Conservation (phyloP, 1,140 invertebrate genomes). For the Heliconius hermathena region DNA sequence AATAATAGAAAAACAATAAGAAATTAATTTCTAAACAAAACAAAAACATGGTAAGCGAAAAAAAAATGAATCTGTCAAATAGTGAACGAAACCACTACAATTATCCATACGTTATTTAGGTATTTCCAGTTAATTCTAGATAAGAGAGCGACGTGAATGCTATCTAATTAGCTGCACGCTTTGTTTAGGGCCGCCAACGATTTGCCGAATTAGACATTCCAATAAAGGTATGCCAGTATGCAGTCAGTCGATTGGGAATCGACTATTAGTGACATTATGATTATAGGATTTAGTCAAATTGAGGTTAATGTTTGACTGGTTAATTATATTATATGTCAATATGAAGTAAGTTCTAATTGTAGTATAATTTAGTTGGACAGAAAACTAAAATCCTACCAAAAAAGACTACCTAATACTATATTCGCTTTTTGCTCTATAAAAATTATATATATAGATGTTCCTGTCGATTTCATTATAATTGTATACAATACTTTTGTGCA, state of each 20-base stretch:
- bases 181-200: conserved; percentile 13
- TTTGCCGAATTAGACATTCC: conserved; percentile 20
- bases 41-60: too few relatives aligned
- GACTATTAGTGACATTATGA: conserved; percentile 6
- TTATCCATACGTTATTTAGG: not conserved
- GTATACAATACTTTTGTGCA: too few relatives aligned
- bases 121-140: conserved; percentile 4
- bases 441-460: too few relatives aligned
- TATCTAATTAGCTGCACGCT: conserved; percentile 15
- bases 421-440: too few relatives aligned
- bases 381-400: too few relatives aligned
- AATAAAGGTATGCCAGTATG: conserved; percentile 16
- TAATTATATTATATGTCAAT: not conserved
- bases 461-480: too few relatives aligned
- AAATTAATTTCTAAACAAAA: not conserved
- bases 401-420: too few relatives aligned
- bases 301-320: not conserved
- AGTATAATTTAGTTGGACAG: too few relatives aligned
- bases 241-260: conserved; percentile 4
- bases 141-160: conserved; percentile 16
- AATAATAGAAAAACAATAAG: not conserved
- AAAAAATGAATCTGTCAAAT: not conserved
- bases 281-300: not conserved
- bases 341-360: too few relatives aligned
- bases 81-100: not conserved